A percentile compares a stretch with the other conserved stretches of the same genome.
phyloP scores from a whole-genome alignment of 2,797 vertebrate species.

The Acrocephalus scirpaceus region DNA sequence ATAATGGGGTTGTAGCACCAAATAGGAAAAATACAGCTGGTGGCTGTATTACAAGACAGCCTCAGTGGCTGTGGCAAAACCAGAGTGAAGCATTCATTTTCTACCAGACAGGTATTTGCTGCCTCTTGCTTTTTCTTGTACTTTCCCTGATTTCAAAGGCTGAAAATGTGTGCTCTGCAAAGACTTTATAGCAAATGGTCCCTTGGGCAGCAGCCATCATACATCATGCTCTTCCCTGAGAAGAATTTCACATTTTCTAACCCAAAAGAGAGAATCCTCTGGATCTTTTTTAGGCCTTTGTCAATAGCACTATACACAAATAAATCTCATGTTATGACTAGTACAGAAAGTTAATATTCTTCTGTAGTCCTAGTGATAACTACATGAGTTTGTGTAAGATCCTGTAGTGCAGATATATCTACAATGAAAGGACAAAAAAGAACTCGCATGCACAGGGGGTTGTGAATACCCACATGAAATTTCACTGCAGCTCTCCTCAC shows the following conservation, averaged over 20 bases:
- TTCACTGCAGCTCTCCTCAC: not conserved
- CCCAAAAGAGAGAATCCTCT: not conserved
- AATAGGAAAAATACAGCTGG: not conserved
- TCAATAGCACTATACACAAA: not conserved
- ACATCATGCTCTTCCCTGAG: not conserved
- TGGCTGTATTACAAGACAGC: not conserved
- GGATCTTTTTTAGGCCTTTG: not conserved
- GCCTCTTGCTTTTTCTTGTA: not conserved
- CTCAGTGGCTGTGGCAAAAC: not conserved
- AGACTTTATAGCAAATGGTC: not conserved
- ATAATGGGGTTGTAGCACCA: not conserved
- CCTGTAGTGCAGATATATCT: not conserved
- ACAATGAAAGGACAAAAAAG: not conserved
- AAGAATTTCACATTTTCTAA: not conserved
- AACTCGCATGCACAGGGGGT: fast-evolving
- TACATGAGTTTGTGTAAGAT: not conserved
- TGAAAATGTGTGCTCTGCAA: not conserved
- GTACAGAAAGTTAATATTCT: not conserved
- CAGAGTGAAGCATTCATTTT: not conserved
- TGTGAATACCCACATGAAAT: not conserved
- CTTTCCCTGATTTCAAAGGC: not conserved
- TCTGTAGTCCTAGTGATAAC: not conserved
- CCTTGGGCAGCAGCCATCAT: not conserved
- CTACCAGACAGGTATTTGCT: not conserved
- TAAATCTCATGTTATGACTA: not conserved